A percentile compares a stretch with the other conserved stretches of the same genome.
Evolutionary conservation across 2,797 vertebrate genomes (phyloP).

Genomic region (Acanthis flammea): DNA sequence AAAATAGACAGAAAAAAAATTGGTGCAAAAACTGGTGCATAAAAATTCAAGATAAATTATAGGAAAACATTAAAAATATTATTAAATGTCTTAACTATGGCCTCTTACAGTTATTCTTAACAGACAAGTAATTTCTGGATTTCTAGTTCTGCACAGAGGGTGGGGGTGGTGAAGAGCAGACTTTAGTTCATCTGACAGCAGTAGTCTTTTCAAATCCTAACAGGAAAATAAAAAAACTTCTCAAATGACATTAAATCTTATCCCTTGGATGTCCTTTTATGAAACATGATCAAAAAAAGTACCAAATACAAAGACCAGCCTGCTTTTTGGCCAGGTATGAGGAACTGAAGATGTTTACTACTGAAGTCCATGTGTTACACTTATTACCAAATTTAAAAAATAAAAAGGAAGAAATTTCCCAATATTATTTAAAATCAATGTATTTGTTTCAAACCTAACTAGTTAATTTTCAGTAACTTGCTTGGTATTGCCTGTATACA

Average conservation of each 20-base stretch:
- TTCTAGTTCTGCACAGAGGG: neutral
- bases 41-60: neutral
- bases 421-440: neutral
- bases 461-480: neutral
- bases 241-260: neutral
- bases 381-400: neutral
- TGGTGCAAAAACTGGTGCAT: neutral
- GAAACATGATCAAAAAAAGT: neutral
- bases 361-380: neutral
- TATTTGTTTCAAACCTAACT: neutral
- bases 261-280: neutral
- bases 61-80: neutral
- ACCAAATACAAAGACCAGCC: neutral
- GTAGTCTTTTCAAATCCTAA: neutral
- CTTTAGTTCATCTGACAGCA: neutral
- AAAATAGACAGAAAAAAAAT: neutral
- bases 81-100: neutral
- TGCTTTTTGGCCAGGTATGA: neutral
- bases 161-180: neutral
- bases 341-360: neutral
- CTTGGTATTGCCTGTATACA: neutral
- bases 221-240: neutral
- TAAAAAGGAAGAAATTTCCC: neutral
- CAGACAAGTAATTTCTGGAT: neutral
- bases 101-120: neutral